These are phyloP conservation scores for Clistopyga incitator DNA, from an alignment of 2,888 invertebrate genomes.

Conservation along the genomic window DNA sequence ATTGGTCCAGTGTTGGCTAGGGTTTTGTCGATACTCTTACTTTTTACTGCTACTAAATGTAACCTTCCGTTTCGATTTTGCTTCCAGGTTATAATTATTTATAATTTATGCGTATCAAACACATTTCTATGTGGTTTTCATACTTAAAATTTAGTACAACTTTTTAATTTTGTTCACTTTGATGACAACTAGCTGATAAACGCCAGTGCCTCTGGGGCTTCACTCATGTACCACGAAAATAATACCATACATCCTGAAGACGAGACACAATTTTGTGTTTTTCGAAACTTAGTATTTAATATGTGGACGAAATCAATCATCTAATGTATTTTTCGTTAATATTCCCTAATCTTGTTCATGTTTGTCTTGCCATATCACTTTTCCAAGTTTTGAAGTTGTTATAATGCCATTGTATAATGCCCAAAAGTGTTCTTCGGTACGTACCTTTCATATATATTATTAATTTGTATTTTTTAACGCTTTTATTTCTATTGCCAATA, in stretches of 20 bases:
- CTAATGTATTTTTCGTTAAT: neutral
- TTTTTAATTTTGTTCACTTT: neutral
- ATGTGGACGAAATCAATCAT: neutral
- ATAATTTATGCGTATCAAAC: neutral
- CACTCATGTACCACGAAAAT: neutral
- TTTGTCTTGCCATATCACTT: conserved; percentile 18
- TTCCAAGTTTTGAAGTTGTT: conserved; percentile 10
- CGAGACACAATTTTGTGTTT: neutral
- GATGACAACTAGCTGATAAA: too few species aligned
- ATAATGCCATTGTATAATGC: conserved; percentile 60
- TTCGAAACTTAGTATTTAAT: neutral
- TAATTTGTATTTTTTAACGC: neutral
- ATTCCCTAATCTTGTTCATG: neutral
- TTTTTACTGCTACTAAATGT: neutral
- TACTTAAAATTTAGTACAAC: neutral
- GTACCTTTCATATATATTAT: conserved; percentile 13
- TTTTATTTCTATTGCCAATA: neutral
- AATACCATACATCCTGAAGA: neutral
- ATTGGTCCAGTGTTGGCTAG: neutral
- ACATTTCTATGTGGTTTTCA: neutral
- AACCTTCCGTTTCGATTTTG: neutral
- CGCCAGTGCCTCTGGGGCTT: neutral
- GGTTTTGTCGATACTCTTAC: neutral
- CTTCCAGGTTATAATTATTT: neutral
- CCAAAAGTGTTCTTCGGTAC: conserved; percentile 37